Percentiles rank a stretch among this genome's conserved stretches.
Evolutionary conservation across 2,888 invertebrate genomes (phyloP).

Genomic region (Hofmannophila pseudospretella): DNA sequence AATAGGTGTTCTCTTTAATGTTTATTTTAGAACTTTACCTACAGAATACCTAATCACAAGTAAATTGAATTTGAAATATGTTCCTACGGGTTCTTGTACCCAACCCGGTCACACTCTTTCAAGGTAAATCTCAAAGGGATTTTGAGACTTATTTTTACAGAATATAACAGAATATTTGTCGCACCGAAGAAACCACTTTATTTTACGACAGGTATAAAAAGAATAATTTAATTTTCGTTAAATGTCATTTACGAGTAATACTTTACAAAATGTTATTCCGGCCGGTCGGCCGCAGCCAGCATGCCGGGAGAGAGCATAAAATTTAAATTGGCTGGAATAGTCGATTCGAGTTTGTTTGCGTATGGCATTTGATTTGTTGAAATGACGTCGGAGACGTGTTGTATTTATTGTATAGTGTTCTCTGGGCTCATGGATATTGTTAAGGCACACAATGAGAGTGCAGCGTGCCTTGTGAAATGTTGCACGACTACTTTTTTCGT

Average conservation of each 20-base stretch:
- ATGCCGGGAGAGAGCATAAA: constrained; percentile 44
- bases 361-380: constrained; percentile 65
- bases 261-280: constrained; percentile 26
- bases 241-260: constrained; percentile 6
- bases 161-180: background rate
- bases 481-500: constrained; percentile 78
- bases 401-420: constrained; percentile 64
- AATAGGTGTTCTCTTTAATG: too few species aligned
- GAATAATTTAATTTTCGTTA: constrained; percentile 1
- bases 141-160: background rate
- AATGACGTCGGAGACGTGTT: constrained; percentile 60
- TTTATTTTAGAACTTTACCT: too few species aligned
- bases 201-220: constrained; percentile 1
- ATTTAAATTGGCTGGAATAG: constrained; percentile 62
- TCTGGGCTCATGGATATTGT: constrained; percentile 65
- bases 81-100: too few species aligned
- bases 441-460: constrained; percentile 72
- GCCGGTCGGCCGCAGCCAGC: constrained; percentile 10
- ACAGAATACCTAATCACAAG: too few species aligned
- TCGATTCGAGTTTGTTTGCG: constrained; percentile 61
- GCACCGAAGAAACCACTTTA: constrained; percentile 1
- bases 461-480: constrained; percentile 76
- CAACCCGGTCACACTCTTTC: too few species aligned
- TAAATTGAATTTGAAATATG: too few species aligned
- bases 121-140: background rate